Evolutionary conservation across 2,797 vertebrate genomes (phyloP).

Genomic region (Enteromius viviparus): DNA sequence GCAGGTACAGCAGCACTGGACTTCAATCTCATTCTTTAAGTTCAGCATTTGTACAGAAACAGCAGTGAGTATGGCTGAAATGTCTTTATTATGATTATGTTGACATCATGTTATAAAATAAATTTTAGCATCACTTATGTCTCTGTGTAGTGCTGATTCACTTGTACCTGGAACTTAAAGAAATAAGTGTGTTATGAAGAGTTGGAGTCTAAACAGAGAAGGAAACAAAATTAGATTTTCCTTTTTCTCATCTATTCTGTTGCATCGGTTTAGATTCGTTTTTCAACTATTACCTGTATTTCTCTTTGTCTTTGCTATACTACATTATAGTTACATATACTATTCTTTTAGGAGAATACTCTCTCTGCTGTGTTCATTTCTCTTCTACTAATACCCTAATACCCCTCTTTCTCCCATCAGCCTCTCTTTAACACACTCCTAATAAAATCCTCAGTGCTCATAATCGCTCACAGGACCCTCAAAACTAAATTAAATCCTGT

Average conservation of each 20-base stretch:
- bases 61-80: not conserved
- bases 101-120: not conserved
- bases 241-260: not conserved
- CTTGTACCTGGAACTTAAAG: not conserved
- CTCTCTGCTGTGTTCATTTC: not conserved
- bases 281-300: not conserved
- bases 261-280: not conserved
- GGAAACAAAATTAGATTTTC: not conserved
- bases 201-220: not conserved
- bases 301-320: not conserved
- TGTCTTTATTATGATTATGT: not conserved
- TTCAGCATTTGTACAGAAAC: not conserved
- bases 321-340: not conserved
- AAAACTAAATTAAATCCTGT: not conserved
- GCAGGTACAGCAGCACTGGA: not conserved
- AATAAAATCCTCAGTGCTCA: slow-evolving; percentile 10
- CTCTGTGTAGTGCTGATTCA: not conserved
- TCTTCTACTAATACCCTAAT: not conserved
- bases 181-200: not conserved
- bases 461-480: not conserved
- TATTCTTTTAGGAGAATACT: not conserved
- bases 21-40: not conserved
- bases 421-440: not conserved
- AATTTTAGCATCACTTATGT: not conserved
- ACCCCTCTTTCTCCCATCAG: not conserved